A percentile compares a stretch with the other conserved stretches of the same genome.
These are phyloP conservation scores for Erebia palarica DNA, from an alignment of 2,888 invertebrate genomes.

Conservation along the genomic window DNA sequence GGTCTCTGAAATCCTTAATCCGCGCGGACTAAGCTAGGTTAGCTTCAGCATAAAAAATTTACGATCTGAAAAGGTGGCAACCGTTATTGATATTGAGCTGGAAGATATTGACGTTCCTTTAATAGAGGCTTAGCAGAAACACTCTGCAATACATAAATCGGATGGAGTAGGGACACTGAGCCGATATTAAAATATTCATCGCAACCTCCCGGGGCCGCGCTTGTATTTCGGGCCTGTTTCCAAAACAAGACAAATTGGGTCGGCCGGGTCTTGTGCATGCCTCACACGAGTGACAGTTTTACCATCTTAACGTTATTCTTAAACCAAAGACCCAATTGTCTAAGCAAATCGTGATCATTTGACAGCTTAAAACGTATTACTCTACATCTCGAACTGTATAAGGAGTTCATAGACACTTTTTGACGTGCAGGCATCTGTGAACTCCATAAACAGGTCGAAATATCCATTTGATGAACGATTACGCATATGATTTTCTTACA, in stretches of 20 bases:
- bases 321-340: no score
- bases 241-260: constrained; percentile 9
- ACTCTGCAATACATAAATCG: neutral
- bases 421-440: no score
- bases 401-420: no score
- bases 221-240: neutral
- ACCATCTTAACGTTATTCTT: neutral
- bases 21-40: no score
- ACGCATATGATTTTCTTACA: no score
- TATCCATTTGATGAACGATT: no score
- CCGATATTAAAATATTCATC: constrained; percentile 2
- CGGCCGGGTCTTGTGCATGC: neutral
- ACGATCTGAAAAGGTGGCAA: neutral
- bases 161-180: neutral
- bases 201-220: neutral
- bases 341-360: no score
- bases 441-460: no score
- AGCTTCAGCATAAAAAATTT: no score
- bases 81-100: neutral
- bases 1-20: no score
- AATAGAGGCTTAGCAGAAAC: neutral
- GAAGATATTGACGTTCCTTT: neutral
- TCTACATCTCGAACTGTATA: no score
- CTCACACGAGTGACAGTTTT: neutral
- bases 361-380: no score